Percentiles rank a stretch among this genome's conserved stretches.
phyloP scores from a whole-genome alignment of 2,113 vertebrate genomes.

The Gavialis gangeticus region DNA sequence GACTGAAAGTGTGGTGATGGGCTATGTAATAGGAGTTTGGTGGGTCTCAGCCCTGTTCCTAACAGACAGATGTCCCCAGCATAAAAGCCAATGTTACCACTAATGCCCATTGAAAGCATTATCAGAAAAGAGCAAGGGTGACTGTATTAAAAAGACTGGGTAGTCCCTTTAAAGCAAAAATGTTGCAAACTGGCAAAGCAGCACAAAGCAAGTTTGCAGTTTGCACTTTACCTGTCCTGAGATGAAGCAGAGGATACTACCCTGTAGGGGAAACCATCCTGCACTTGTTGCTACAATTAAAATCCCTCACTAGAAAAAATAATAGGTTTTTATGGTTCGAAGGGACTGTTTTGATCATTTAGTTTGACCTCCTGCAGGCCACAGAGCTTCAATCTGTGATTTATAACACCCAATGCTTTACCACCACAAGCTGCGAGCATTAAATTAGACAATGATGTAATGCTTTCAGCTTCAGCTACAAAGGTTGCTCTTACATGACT shows the following conservation, averaged over 20 bases:
- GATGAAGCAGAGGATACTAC: background rate
- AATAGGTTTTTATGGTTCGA: background rate
- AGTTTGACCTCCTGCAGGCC: background rate
- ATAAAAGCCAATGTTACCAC: background rate
- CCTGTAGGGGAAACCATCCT: background rate
- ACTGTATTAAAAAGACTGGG: background rate
- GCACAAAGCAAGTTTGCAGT: background rate
- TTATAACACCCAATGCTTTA: background rate
- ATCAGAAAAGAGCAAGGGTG: background rate
- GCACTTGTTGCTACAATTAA: background rate
- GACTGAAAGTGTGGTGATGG: background rate
- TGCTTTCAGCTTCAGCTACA: background rate
- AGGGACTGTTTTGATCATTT: background rate
- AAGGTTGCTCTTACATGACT: background rate
- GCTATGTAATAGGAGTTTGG: background rate
- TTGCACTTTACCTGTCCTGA: background rate
- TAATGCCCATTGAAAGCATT: background rate
- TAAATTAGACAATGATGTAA: background rate
- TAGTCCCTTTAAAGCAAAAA: background rate
- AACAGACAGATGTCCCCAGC: background rate
- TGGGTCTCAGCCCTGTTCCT: background rate
- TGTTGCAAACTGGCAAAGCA: background rate
- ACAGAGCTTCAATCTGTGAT: rapidly evolving
- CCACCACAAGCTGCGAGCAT: background rate
- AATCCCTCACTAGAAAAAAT: background rate